phyloP scores from a whole-genome alignment of 2,797 vertebrate genomes.

The Pangasius macronema region DNA sequence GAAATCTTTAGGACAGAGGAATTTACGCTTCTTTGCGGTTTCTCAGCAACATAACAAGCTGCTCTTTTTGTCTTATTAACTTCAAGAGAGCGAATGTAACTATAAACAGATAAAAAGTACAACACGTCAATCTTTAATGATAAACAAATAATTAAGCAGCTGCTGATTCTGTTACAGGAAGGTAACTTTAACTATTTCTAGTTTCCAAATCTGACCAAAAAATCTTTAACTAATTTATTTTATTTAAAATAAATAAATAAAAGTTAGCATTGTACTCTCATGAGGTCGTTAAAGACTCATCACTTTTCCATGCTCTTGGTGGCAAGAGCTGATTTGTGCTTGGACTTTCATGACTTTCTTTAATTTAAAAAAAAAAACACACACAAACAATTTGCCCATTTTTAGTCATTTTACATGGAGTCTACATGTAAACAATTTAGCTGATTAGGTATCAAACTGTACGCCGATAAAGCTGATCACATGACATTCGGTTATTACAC shows the following conservation, averaged over 20 bases:
- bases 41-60: too few species aligned
- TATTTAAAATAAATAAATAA: neutral
- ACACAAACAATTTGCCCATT: neutral
- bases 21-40: too few species aligned
- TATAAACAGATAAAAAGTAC: neutral
- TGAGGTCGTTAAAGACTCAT: neutral
- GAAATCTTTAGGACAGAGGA: neutral
- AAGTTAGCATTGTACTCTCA: too few species aligned
- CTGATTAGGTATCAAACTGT: neutral
- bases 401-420: neutral
- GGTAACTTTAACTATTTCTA: neutral
- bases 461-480: neutral
- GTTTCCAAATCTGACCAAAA: neutral
- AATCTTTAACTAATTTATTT: too few species aligned
- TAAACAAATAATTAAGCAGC: neutral
- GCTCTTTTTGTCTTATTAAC: too few species aligned
- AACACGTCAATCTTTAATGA: neutral
- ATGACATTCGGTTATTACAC: neutral
- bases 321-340: neutral
- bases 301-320: too few species aligned
- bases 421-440: neutral
- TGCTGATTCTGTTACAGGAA: neutral
- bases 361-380: neutral
- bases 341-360: neutral
- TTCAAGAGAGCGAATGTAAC: neutral